Evolutionary conservation across 2,113 vertebrate species (phyloP), one percentile per base, ranked within the genome.

Genomic region (Xenopus laevis): DNA sequence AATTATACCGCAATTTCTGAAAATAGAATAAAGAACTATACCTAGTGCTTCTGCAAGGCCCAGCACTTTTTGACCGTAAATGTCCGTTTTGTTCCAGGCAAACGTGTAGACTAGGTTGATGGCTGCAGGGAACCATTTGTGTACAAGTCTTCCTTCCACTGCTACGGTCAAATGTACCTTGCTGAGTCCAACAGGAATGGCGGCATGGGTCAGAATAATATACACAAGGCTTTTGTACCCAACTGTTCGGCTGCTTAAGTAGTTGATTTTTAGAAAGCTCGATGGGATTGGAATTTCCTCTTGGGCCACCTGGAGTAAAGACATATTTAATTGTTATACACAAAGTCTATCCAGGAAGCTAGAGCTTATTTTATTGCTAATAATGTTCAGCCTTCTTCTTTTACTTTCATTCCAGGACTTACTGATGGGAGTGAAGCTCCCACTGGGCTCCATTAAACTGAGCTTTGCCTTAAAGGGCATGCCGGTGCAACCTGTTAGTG

Each of bases 21-120:
- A 50, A 50, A 50, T 50, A 13, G 10, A 50, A 50, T 4, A 10
- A 5, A 50, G 4, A 50, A 13, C 5, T 92, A 44, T 92, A 99
- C 97, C 97, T 64, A 92, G 91, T 59, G 96, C 95, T 72, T 96
- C 89, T 17, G 95, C 92, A 68, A 98, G 89, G 40, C 97, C 97
- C 78, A 90, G 95, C 79, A 99, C 97, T 73, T 95, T 95, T 86
- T 98, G 97, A 70, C 97, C 96, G 40, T 99, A 99, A 71, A 98
- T 93, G 79, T 99, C 96, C 0, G 97, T 99, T 86, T 98, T 99
- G 81, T 99, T 98, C 97, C 97, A 99, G 80, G 95, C 91, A 83
- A 97, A 94, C 0, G 93, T 91, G 79, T 98, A 95, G 68, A 96
- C 88, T 71, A 99, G 89, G 79, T 95, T 93, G n/a, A 94, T 83